These are phyloP conservation scores for Heliconius melpomene DNA, from an alignment of 1,140 invertebrate genomes.

Conservation along the genomic window DNA sequence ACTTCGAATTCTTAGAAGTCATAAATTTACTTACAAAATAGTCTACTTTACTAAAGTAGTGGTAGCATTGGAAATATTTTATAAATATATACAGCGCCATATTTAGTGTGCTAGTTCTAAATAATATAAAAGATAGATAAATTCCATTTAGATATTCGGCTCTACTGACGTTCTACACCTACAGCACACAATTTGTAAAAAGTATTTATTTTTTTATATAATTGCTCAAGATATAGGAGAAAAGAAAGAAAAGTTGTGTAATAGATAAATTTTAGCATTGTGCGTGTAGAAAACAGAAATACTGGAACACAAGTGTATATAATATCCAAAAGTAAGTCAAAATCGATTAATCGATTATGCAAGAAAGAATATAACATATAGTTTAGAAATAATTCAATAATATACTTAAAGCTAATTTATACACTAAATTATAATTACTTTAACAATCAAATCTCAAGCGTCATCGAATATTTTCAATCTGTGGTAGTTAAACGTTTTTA, in stretches of 20 bases:
- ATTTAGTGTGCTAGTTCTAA: conserved; percentile 20
- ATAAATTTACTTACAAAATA: conserved; percentile 31
- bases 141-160: background rate
- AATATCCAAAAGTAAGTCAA: too few species aligned
- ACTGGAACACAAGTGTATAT: background rate
- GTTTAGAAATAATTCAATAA: conserved; percentile 20
- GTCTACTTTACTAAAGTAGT: conserved; percentile 22
- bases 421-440: conserved; percentile 21
- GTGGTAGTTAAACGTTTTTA: conserved; percentile 16
- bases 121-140: conserved; percentile 19
- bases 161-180: background rate
- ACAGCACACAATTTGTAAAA: conserved; percentile 7
- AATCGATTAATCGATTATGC: background rate
- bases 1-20: conserved; percentile 40
- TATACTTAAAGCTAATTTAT: conserved; percentile 17
- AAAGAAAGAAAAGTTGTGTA: background rate
- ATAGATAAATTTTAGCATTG: conserved; percentile 19
- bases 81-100: conserved; percentile 51
- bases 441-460: conserved; percentile 40
- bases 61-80: conserved; percentile 37
- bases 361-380: background rate
- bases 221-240: background rate
- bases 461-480: conserved; percentile 19
- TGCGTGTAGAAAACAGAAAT: conserved; percentile 30
- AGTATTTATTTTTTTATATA: background rate